A percentile compares a stretch with the other conserved stretches of the same genome.
phyloP scores from a whole-genome alignment of 2,888 invertebrate species.

The Sabellastarte sp. region DNA sequence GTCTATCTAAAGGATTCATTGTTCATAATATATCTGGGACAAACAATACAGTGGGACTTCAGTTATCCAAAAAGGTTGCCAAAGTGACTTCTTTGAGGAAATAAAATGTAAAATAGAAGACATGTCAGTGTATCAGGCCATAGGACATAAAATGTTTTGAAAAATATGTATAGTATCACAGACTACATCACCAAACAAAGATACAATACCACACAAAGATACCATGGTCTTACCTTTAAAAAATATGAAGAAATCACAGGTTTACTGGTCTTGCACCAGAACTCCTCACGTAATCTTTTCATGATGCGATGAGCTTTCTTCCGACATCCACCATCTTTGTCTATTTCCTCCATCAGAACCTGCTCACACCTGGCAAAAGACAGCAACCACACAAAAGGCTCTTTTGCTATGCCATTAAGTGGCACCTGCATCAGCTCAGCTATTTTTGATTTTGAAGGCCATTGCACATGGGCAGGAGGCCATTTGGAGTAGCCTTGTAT shows the following conservation, averaged over 20 bases:
- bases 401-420: slow-evolving; percentile 16
- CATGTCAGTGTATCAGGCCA: too few relatives aligned
- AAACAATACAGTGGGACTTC: too few relatives aligned
- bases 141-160: too few relatives aligned
- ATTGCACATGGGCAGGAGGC: neutral
- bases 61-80: too few relatives aligned
- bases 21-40: too few relatives aligned
- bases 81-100: too few relatives aligned
- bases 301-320: slow-evolving; percentile 23
- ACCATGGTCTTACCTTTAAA: neutral
- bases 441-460: slow-evolving; percentile 16
- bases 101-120: too few relatives aligned
- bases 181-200: too few relatives aligned
- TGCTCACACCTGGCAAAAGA: slow-evolving; percentile 14
- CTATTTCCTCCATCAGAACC: slow-evolving; percentile 14
- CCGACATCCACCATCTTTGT: slow-evolving; percentile 19
- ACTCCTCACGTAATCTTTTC: slow-evolving; percentile 10
- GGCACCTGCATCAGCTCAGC: slow-evolving; percentile 7
- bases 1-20: too few relatives aligned
- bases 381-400: slow-evolving; percentile 16
- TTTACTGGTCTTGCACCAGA: slow-evolving; percentile 3
- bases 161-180: too few relatives aligned
- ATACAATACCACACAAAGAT: too few relatives aligned
- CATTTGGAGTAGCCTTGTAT: neutral
- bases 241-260: neutral